phyloP scores from a whole-genome alignment of 2,113 vertebrate genomes.

The Octodon degus region DNA sequence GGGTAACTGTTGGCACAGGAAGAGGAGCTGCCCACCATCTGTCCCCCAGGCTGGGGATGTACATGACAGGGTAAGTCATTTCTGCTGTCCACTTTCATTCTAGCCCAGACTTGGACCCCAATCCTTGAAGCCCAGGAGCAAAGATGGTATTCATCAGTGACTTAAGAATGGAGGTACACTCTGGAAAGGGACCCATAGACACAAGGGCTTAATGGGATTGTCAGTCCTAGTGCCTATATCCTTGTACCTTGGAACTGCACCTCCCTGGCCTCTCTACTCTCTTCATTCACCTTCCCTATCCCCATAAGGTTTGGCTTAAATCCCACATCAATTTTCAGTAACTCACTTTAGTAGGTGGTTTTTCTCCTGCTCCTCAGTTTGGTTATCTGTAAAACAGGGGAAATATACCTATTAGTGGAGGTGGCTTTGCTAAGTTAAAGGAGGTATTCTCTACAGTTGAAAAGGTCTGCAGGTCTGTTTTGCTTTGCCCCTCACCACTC shows the following conservation, averaged over 20 bases:
- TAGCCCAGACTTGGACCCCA: neutral
- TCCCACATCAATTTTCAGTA: neutral
- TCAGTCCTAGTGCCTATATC: neutral
- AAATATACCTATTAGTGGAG: neutral
- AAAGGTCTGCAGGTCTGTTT: neutral
- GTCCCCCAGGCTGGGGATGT: neutral
- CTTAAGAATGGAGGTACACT: neutral
- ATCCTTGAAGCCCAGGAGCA: neutral
- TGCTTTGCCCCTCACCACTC: neutral
- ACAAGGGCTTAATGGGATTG: neutral
- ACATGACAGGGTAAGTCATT: slow-evolving; percentile 49
- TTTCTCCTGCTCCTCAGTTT: slow-evolving; percentile 33
- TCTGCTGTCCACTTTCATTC: slow-evolving; percentile 20
- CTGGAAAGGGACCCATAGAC: neutral
- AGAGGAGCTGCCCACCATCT: neutral
- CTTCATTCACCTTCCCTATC: neutral
- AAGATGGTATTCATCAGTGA: neutral
- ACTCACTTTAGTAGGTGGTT: neutral
- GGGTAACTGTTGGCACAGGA: neutral
- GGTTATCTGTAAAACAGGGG: neutral
- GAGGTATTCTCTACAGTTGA: neutral
- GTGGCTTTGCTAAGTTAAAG: neutral
- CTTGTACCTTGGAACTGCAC: neutral
- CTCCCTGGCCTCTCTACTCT: neutral
- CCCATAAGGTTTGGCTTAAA: neutral